A percentile compares a stretch with the other conserved stretches of the same genome.
Evolutionary conservation across 2,888 invertebrate genomes (phyloP).

Genomic region (Trisateles emortualis): DNA sequence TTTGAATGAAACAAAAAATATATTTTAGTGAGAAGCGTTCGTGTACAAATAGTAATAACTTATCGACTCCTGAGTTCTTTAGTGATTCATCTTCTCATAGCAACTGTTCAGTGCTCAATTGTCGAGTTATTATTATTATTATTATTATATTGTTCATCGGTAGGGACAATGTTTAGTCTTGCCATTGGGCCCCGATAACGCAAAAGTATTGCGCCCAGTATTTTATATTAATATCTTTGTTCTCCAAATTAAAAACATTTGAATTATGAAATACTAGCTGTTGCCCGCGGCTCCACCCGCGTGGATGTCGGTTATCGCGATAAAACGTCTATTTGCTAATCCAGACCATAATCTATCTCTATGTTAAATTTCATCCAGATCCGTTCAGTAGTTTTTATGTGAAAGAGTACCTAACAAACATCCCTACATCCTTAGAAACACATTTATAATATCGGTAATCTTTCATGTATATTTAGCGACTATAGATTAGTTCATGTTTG

Average conservation of each 20-base stretch:
- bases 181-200: constrained; percentile 42
- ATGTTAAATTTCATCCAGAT: no score
- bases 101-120: constrained; percentile 26
- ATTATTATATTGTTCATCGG: no score
- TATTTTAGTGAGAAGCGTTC: constrained; percentile 14
- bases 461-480: constrained; percentile 37
- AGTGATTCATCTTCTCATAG: constrained; percentile 44
- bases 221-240: constrained; percentile 43
- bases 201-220: constrained; percentile 22
- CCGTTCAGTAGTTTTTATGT: no score
- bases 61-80: constrained; percentile 17
- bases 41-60: constrained; percentile 30
- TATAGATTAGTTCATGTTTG: constrained; percentile 16
- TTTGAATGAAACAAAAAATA: no score
- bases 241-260: constrained; percentile 27
- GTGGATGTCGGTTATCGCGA: no score
- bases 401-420: no score
- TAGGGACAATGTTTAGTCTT: constrained; percentile 49
- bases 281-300: no score
- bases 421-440: no score
- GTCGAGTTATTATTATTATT: constrained; percentile 46
- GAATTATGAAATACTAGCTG: constrained; percentile 29
- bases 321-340: no score
- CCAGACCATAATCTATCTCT: no score
- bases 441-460: constrained; percentile 21